A percentile compares a stretch with the other conserved stretches of the same genome.
These are phyloP conservation scores for Chaetophractus vellerosus DNA, from an alignment of 2,797 vertebrate genomes.

Conservation along the genomic window DNA sequence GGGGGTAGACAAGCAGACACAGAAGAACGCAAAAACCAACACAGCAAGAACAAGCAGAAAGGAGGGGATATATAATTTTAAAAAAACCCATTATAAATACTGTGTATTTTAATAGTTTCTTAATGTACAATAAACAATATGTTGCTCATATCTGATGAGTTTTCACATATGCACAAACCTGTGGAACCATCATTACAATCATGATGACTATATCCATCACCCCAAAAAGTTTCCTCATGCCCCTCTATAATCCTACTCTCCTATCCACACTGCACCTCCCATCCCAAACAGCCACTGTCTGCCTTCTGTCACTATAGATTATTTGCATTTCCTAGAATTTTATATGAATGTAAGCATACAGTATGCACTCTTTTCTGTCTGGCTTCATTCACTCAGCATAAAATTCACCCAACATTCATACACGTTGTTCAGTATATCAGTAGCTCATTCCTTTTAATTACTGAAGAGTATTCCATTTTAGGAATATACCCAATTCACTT, in stretches of 20 bases:
- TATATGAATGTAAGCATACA: background rate
- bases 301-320: background rate
- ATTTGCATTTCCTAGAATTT: conserved; percentile 42
- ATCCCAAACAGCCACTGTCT: background rate
- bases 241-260: background rate
- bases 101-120: background rate
- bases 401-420: background rate
- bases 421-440: background rate
- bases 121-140: background rate
- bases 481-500: background rate
- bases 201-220: background rate
- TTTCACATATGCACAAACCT: background rate
- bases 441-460: background rate
- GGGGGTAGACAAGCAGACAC: too few species aligned
- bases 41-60: too few species aligned
- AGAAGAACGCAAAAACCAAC: too few species aligned
- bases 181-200: background rate
- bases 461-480: background rate
- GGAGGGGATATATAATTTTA: too few species aligned
- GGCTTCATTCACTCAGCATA: background rate
- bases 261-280: background rate
- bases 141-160: background rate
- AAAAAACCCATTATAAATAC: too few species aligned
- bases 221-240: background rate
- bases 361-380: background rate